Base-by-base conservation (phyloP, 1,140 invertebrate species). In the Paralvinella palmiformis region DNA sequence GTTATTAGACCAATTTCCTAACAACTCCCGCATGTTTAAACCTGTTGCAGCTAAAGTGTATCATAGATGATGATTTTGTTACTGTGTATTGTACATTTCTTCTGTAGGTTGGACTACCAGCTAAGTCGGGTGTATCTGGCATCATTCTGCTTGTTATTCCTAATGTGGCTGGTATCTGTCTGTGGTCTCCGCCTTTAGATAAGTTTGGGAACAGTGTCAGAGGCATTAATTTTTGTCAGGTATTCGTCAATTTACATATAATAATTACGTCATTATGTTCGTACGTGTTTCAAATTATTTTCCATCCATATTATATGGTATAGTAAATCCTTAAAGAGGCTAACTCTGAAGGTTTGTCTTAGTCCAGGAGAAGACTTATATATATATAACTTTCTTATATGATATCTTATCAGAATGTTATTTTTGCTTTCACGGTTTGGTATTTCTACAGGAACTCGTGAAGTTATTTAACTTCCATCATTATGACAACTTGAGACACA, bases 101-200 rank as follows among this genome's bases (percentile, higher is more conserved):
- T 41, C n/a, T 41, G 37, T n/a, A 41, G 37, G 10, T 10, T 41
- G 37, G 95, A 6, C 84, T 98, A 52, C 95, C 95, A n/a, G 94
- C 93, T 13, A 98, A 98, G 82, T 97, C 94, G 0, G 94, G 94
- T 32, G 94, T 98, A 0, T 92, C 90, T 36, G 96, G 96, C 29
- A 89, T 87, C 59, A 89, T 97, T 76, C 83, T 98, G 67, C 86
- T 98, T 31, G 94, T 98, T 1, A 90, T 98, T 22, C 96, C 96
- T 1, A 97, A 98, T 79, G 92, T 97, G 24, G 76, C 78, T 73
- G 79, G 79, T 15, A 72, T 80, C 13, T 94, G 91, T 74, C 86
- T 91, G 1, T 98, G 93, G 92, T 96, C 94, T 0, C 96, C 96
- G 24, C 89, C 90, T 0, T 81, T 98, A 0, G 95, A 98, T 79